Base-by-base conservation (phyloP, 2,888 invertebrate species). In the Microctonus brassicae region DNA sequence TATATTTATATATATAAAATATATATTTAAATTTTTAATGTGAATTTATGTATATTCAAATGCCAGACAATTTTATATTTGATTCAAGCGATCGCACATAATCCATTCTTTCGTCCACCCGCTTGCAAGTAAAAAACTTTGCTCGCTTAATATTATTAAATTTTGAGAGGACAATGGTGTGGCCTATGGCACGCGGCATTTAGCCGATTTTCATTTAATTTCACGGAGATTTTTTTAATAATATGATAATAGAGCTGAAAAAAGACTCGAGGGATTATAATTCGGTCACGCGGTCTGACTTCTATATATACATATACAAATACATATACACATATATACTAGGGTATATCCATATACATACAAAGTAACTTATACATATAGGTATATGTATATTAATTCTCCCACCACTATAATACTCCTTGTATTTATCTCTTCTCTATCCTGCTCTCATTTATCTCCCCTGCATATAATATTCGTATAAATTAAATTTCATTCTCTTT, bases 171-270 rank as follows among this genome's bases (percentile, higher is more conserved):
- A 84, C 84, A 85, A 84, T 82, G 77, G 79, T 72, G 73, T 73
- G n/a, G 72, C 74, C 74, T 76, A 77, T 58, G 83, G 81, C 81
- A 82, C 83, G 84, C 80, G 84, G 79, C 83, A 81, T 83, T 84
- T 82, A 84, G 83, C 75, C 83, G 82, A 83, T 81, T 85, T 85
- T 85, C 85, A 86, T 86, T 84, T 84, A 82, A 83, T 85, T 86
- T 86, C 86, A 85, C 86, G 84, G 81, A 68, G 84, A 84, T 85
- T 85, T 85, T 75, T 86, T 86, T 83, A 86, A 86, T 86, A 86
- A 86, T 86, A 86, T 86, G 86, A 86, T 86, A 86, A 86, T 86
- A 85, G 83, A 84, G 83, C 79, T 47, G 47, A 82, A 79, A 86
- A 83, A 85, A 85, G 47, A 70, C 74, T 74, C 74, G 63, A 69